Evolutionary conservation across 2,797 vertebrate species (phyloP), one percentile per base, ranked within the genome.

Genomic region (Phoeniculus purpureus): DNA sequence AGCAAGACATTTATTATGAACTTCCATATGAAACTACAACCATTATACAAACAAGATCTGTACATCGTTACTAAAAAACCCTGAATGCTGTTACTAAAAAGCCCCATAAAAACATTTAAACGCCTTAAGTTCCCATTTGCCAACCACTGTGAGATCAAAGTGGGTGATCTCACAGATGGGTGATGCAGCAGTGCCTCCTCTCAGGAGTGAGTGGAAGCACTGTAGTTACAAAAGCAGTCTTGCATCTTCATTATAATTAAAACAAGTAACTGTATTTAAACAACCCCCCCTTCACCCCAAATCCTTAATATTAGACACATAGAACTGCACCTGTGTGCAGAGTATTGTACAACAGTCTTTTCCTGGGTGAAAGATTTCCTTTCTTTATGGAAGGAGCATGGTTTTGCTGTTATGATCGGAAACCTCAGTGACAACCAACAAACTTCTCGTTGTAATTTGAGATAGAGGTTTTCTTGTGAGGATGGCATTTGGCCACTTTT

Each of bases 371-470:
- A 59, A 25, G 12, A 34, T 3, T 62, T 74, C 34, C 43, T 70
- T 80, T 78, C 54, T 77, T 87, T 40, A 11, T 9, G 27, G 67
- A 54, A 19, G 2, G 4, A 70, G 22, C 18, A 23, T 7, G 22
- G 23, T 73, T 82, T 80, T 81, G 18, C 52, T 12, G 5, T 50
- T 15, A 12, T 11, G 16, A 60, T 60, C 62, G 71, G 56, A 56
- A 45, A 85, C 85, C 47, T 96, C 70, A 95, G 40, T n/a, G 86
- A 84, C 98, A 98, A 48, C 97, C 97, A 67, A 98, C 96, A 90
- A 98, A 98, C 14, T 97, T 97, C 96, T 99, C 98, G 10, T 97
- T 97, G 79, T 98, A 98, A 87, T 98, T 98, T 34, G 97, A 97
- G 52, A 97, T 89, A 1, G 93, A 66, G 73, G 94, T 68, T 79